A percentile compares a stretch with the other conserved stretches of the same genome.
Evolutionary conservation across 1,140 invertebrate species (phyloP).

Genomic region (Lordiphosa collinella): DNA sequence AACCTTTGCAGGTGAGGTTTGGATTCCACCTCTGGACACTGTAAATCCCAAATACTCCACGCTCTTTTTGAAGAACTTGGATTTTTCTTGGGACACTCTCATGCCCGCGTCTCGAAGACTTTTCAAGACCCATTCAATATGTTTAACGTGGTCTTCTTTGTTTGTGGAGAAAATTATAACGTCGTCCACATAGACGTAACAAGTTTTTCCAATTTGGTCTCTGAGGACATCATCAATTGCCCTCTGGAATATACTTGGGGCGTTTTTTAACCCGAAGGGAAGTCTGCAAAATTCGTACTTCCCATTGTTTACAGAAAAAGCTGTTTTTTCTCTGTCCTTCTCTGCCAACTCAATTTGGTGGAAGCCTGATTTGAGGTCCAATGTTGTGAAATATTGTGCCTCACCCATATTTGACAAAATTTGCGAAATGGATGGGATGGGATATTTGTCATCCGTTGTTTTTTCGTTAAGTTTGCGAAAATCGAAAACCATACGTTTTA

Average conservation of each 20-base stretch:
- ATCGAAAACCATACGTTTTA: not conserved
- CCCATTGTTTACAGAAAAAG: not conserved
- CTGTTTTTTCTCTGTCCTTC: not conserved
- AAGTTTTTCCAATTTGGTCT: constrained; percentile 1
- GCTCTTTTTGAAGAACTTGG: constrained; percentile 6
- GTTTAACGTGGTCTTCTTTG: not conserved
- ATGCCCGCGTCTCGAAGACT: not conserved
- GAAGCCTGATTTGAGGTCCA: constrained; percentile 2
- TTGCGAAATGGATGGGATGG: not conserved
- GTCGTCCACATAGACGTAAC: not conserved
- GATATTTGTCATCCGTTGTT: not conserved
- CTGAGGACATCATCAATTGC: not conserved
- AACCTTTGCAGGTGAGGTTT: constrained; percentile 1
- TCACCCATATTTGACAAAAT: too few relatives aligned
- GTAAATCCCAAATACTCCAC: constrained; percentile 5
- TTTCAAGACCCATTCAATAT: not conserved
- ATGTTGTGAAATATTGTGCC: not conserved
- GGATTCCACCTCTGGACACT: not conserved
- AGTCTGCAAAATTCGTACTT: not conserved
- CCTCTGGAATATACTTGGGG: not conserved
- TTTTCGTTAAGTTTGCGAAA: not conserved
- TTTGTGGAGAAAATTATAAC: not conserved
- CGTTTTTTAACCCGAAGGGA: constrained; percentile 2
- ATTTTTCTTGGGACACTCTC: constrained; percentile 2
- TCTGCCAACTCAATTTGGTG: constrained; percentile 3